Evolutionary conservation across 2,113 vertebrate genomes (phyloP).

Genomic region (Brevimyrus niger): DNA sequence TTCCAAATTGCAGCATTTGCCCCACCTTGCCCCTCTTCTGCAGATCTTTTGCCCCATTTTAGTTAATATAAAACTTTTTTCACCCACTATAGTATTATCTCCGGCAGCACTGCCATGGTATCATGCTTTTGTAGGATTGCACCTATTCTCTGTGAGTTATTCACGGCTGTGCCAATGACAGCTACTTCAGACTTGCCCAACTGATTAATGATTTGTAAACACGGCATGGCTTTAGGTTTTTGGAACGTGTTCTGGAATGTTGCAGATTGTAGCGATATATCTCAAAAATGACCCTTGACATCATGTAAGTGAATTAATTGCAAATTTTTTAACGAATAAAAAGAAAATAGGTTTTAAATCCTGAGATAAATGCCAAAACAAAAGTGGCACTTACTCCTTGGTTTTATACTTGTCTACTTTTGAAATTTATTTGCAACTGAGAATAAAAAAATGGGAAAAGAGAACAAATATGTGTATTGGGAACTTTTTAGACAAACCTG

Average conservation of each 20-base stretch:
- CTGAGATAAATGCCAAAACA: not conserved
- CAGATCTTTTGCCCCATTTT: conserved; percentile 49
- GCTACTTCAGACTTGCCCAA: conserved; percentile 54
- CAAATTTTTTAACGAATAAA: not conserved
- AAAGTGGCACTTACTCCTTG: not conserved
- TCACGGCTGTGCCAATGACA: conserved; percentile 35
- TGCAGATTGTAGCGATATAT: not conserved
- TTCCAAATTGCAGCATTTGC: conserved; percentile 40
- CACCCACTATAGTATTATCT: conserved; percentile 29
- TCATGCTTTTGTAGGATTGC: conserved; percentile 53
- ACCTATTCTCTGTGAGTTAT: conserved; percentile 46
- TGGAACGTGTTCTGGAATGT: conserved; percentile 34
- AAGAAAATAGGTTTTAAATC: not conserved
- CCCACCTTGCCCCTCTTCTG: conserved; percentile 47
- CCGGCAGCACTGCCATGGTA: conserved; percentile 56
- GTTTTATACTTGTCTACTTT: not conserved
- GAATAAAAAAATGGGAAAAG: not conserved
- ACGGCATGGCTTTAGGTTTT: conserved; percentile 48
- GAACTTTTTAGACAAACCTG: not conserved
- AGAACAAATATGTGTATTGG: not conserved
- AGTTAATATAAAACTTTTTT: conserved; percentile 61
- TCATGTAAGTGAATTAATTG: not conserved
- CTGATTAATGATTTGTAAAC: conserved; percentile 67
- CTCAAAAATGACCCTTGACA: conserved; percentile 12
- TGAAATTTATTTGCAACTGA: not conserved